Base-by-base conservation (phyloP, 2,113 vertebrate genomes). In the Pao palembangensis region DNA sequence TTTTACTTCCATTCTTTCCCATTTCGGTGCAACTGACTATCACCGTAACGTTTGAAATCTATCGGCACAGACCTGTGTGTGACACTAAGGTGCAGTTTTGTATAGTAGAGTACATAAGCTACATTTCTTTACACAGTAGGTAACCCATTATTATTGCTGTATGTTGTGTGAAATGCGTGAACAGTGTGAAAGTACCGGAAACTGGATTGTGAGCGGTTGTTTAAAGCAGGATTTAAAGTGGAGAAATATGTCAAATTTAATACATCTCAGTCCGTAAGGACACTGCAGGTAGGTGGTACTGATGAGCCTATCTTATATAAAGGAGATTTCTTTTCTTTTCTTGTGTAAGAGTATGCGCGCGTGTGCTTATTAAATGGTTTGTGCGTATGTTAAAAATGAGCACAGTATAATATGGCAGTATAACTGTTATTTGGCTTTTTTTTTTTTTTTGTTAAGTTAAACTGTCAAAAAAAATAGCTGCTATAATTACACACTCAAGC, bases 71-170 rank as follows among this genome's bases (percentile, higher is more conserved):
- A 75, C 54, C 47, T n/a, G 64, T 67, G 77, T 78, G 54, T 64
- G 17, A 73, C 17, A 43, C 64, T 49, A 58, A 43, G 55, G 8
- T 14, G 7, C 13, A 56, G 47, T 76, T 76, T 66, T 76, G 77
- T 78, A 78, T 69, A 80, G 71, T 76, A 79, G 83, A 87, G 83
- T 85, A 88, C 71, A 83, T 79, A 47, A 57, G 68, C 73, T 72
- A 63, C 13, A 17, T 73, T 82, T 83, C 52, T 77, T 74, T 77
- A 80, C 55, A 69, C 61, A 58, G 31, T 80, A 77, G 79, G 76
- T 78, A 55, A 61, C 34, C 6, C 47, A 58, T 65, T 72, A 51
- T 70, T 21, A 54, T 69, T 69, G 56, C 20, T 46, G 14, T 46
- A 46, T 46, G 17, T n/a, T 11, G 58, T 69, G 73, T 64, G 44